These are phyloP conservation scores for Channa argus DNA, from an alignment of 2,113 vertebrate genomes.

Conservation along the genomic window DNA sequence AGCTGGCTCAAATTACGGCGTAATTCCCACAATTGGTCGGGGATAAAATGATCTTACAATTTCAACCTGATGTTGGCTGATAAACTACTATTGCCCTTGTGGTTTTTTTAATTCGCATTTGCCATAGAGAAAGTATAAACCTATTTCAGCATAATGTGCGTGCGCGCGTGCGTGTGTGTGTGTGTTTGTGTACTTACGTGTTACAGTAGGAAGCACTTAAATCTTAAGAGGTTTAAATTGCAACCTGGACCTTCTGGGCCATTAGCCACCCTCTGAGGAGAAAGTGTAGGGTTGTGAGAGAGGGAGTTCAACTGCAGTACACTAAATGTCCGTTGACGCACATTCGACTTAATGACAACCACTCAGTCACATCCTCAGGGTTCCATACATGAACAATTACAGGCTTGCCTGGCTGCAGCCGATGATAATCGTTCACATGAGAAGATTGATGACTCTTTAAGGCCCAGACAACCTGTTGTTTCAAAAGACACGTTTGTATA, in stretches of 20 bases:
- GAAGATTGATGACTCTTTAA: constrained; percentile 46
- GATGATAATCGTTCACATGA: constrained; percentile 51
- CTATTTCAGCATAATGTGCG: no score
- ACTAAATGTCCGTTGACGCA: constrained; percentile 60
- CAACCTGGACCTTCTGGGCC: constrained; percentile 53
- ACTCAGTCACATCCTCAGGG: constrained; percentile 59
- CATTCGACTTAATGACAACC: constrained; percentile 61
- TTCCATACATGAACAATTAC: constrained; percentile 61
- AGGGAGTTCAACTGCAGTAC: constrained; percentile 30
- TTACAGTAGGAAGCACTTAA: constrained; percentile 58
- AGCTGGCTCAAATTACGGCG: constrained; percentile 11
- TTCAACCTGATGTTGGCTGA: neutral
- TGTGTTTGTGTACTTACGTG: neutral
- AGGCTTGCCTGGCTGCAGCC: constrained; percentile 47
- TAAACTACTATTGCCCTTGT: neutral
- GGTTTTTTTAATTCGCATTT: no score
- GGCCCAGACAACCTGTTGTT: constrained; percentile 25
- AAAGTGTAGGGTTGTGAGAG: constrained; percentile 53
- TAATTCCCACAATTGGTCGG: constrained; percentile 13
- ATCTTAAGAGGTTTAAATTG: constrained; percentile 52
- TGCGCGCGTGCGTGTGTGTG: no score
- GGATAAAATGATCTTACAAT: constrained; percentile 1
- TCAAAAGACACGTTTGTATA: constrained; percentile 29
- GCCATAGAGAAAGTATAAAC: no score
- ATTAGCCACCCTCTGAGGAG: constrained; percentile 46